Percentiles rank a stretch among this genome's conserved stretches.
phyloP scores from a whole-genome alignment of 2,888 invertebrate genomes.

The Chrysolina americana region DNA sequence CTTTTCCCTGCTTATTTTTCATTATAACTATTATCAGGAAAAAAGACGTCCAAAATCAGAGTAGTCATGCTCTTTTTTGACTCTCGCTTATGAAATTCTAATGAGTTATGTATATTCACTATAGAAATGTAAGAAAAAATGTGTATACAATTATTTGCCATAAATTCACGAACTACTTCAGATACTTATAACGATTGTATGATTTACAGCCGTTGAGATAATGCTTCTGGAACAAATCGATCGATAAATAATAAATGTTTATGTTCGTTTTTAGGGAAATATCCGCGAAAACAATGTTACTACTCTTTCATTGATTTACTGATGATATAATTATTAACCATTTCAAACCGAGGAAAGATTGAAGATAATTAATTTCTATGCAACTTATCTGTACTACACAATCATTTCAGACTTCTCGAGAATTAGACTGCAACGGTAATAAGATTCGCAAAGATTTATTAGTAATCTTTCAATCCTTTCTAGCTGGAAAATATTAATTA shows the following conservation, averaged over 20 bases:
- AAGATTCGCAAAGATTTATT: not conserved
- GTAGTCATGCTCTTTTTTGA: no score
- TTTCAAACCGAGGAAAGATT: not conserved
- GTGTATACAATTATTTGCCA: no score
- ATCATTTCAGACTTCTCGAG: not conserved
- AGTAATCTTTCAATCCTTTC: not conserved
- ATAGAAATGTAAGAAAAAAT: no score
- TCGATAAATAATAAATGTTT: not conserved
- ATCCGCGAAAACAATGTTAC: not conserved
- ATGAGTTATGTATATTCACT: no score
- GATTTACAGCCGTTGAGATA: no score
- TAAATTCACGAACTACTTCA: no score
- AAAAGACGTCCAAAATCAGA: no score
- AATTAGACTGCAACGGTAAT: not conserved
- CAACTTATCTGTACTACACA: not conserved
- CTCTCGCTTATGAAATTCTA: no score
- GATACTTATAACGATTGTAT: no score
- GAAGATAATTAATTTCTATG: not conserved
- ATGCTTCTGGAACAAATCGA: no score
- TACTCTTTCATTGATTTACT: not conserved
- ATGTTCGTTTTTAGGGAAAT: not conserved
- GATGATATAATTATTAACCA: not conserved
- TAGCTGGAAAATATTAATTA: not conserved
- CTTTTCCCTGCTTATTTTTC: no score
- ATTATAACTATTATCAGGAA: no score